Conservation (phyloP, 2,888 invertebrate species). For the Drosophila neonasuta region DNA sequence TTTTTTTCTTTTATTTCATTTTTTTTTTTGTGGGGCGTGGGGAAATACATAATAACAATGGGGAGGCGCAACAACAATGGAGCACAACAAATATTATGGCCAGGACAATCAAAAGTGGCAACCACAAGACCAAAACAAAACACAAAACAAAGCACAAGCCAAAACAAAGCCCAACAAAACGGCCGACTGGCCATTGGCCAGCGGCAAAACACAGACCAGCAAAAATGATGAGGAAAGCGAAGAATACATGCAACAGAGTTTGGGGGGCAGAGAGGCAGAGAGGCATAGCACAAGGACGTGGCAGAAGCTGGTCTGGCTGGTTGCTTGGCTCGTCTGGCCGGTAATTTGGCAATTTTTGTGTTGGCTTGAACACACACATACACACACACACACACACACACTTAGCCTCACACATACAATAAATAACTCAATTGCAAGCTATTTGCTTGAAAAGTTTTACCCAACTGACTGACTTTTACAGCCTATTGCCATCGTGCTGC, state of each 20-base stretch:
- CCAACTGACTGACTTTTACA: constrained; percentile 34
- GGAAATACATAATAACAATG: constrained; percentile 58
- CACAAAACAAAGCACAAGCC: constrained; percentile 36
- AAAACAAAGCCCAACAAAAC: constrained; percentile 45
- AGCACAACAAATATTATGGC: constrained; percentile 62
- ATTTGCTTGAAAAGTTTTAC: constrained; percentile 71
- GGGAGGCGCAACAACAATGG: constrained; percentile 57
- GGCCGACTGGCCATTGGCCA: constrained; percentile 47
- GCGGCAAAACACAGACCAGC: constrained; percentile 55
- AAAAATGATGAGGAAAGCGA: constrained; percentile 34
- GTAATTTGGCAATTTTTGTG: constrained; percentile 70
- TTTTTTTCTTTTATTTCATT: no score
- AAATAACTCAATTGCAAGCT: constrained; percentile 76
- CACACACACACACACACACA: constrained; percentile 18
- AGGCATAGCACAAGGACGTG: background rate
- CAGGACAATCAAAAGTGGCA: constrained; percentile 75
- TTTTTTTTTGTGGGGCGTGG: background rate
- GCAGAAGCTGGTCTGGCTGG: constrained; percentile 17
- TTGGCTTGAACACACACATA: constrained; percentile 22
- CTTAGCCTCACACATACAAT: constrained; percentile 47
- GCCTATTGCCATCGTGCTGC: constrained; percentile 7
- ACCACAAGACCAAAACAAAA: constrained; percentile 64
- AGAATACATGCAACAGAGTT: background rate
- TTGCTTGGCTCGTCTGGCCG: constrained; percentile 36
- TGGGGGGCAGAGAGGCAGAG: background rate